A percentile compares a stretch with the other conserved stretches of the same genome.
Evolutionary conservation across 2,888 invertebrate species (phyloP).

Genomic region (Agrotis ipsilon): DNA sequence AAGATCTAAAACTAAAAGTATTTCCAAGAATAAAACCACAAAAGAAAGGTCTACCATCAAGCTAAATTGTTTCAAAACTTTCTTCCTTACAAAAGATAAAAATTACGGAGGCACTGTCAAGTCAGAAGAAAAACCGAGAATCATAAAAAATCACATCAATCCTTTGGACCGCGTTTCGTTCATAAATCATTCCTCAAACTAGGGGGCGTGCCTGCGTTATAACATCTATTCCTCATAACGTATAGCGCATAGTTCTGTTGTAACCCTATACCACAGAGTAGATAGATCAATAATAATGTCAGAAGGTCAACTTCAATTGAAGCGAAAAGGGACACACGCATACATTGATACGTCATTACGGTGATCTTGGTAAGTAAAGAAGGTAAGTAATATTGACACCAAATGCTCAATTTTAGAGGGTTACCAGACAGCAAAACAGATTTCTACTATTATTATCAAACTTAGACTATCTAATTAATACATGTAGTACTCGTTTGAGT

Average conservation of each 20-base stretch:
- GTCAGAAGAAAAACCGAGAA: slow-evolving; percentile 30
- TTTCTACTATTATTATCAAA: background rate
- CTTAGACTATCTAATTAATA: background rate
- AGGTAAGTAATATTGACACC: background rate
- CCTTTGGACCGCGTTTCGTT: slow-evolving; percentile 16
- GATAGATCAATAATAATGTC: background rate
- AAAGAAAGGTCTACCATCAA: background rate
- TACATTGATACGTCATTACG: background rate
- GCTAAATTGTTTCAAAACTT: background rate
- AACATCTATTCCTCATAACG: slow-evolving; percentile 39
- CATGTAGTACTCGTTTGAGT: too few species aligned
- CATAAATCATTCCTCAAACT: slow-evolving; percentile 55
- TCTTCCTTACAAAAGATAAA: background rate
- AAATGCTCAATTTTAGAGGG: too few species aligned
- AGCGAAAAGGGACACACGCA: background rate
- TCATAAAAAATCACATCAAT: slow-evolving; percentile 51
- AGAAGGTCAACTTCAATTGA: background rate
- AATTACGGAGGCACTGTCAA: slow-evolving; percentile 25
- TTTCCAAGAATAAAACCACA: background rate
- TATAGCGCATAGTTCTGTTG: slow-evolving; percentile 40
- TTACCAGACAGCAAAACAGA: too few species aligned
- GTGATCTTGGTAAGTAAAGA: background rate
- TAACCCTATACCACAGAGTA: slow-evolving; percentile 23
- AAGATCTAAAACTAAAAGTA: background rate
- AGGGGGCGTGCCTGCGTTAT: slow-evolving; percentile 34